Percentiles rank a stretch among this genome's conserved stretches.
Conservation (phyloP, 2,888 invertebrate species). For the Podabrus alpinus region DNA sequence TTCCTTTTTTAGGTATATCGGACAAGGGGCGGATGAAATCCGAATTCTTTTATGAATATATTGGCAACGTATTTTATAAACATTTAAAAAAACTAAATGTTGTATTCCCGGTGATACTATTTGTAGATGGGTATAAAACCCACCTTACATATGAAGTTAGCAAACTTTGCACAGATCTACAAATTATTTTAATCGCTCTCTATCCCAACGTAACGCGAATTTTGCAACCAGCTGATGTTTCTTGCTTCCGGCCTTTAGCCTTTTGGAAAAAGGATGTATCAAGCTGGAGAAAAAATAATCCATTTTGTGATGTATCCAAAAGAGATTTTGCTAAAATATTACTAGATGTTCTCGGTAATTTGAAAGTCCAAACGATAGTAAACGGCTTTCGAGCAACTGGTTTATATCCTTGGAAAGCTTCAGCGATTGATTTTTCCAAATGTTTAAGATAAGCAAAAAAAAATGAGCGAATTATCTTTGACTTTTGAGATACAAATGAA, state of each 20-base stretch:
- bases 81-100: conserved; percentile 33
- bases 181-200: conserved; percentile 31
- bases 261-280: conserved; percentile 39
- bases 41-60: conserved; percentile 42
- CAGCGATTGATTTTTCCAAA: conserved; percentile 7
- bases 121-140: conserved; percentile 40
- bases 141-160: conserved; percentile 3
- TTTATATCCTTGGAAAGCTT: conserved; percentile 2
- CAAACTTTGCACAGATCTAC: conserved; percentile 7
- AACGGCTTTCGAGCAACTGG: conserved; percentile 5
- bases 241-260: conserved; percentile 29
- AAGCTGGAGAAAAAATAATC: conserved; percentile 38
- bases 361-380: conserved; percentile 1
- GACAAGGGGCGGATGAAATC: conserved; percentile 37
- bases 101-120: conserved; percentile 44
- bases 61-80: conserved; percentile 44
- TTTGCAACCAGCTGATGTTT: conserved; percentile 38
- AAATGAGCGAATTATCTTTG: no score
- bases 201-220: conserved; percentile 37
- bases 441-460: conserved; percentile 8
- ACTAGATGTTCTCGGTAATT: not conserved
- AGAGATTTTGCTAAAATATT: conserved; percentile 14
- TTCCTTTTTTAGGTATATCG: no score
- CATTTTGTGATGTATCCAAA: conserved; percentile 9
- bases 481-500: no score